Conservation (phyloP, 2,797 vertebrate species). For the Falco rusticolus region DNA sequence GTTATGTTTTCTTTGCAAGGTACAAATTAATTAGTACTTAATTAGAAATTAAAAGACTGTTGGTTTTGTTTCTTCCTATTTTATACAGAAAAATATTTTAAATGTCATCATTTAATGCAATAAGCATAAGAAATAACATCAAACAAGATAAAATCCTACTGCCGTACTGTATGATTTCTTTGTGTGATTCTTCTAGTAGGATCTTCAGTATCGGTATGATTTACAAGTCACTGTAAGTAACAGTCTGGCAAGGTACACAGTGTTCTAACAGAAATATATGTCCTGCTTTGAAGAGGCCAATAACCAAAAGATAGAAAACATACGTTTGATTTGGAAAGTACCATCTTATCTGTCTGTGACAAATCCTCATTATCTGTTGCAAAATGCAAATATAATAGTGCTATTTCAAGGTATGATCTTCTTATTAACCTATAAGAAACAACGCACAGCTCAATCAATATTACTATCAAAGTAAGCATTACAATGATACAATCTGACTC, state of each 20-base stretch:
- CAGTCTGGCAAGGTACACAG: background rate
- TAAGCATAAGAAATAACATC: background rate
- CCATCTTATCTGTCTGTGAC: background rate
- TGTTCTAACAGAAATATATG: background rate
- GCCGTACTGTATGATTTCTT: background rate
- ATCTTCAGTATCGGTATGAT: background rate
- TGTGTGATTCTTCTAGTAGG: background rate
- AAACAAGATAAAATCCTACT: background rate
- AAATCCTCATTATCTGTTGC: constrained; percentile 22
- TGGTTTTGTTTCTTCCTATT: background rate
- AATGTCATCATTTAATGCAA: background rate
- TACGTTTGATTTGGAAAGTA: constrained; percentile 51
- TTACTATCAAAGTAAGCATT: background rate
- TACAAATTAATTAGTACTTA: background rate
- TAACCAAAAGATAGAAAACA: background rate
- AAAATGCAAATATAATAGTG: constrained; percentile 77
- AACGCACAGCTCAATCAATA: background rate
- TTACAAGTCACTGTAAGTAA: background rate
- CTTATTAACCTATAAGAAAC: constrained; percentile 79
- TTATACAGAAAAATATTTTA: background rate
- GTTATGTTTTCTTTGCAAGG: background rate
- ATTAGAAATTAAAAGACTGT: background rate
- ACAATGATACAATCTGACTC: background rate
- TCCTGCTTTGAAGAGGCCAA: background rate
- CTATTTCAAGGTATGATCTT: constrained; percentile 85